A percentile compares a stretch with the other conserved stretches of the same genome.
These are phyloP conservation scores for Heterochromis multidens DNA, from an alignment of 2,113 vertebrate genomes.

Conservation along the genomic window DNA sequence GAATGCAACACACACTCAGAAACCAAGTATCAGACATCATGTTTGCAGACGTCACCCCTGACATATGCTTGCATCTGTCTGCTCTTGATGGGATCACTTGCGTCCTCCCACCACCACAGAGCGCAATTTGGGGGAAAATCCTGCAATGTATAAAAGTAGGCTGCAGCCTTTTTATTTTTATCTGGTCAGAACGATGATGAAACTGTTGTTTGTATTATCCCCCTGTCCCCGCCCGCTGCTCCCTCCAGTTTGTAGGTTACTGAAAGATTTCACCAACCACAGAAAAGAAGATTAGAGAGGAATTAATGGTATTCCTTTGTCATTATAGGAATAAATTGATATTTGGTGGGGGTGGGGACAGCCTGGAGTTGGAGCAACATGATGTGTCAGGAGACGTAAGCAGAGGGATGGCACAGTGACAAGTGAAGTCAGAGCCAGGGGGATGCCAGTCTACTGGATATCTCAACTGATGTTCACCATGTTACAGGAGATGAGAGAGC, in stretches of 20 bases:
- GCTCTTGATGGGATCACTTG: constrained; percentile 16
- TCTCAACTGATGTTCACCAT: constrained; percentile 36
- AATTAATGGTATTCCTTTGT: constrained; percentile 83
- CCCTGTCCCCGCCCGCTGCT: constrained; percentile 38
- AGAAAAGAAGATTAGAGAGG: constrained; percentile 81
- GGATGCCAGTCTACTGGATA: constrained; percentile 28
- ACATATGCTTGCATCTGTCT: constrained; percentile 50
- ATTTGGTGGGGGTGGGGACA: constrained; percentile 72
- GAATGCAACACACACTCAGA: neutral
- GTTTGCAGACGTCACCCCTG: constrained; percentile 18
- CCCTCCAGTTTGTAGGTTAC: constrained; percentile 78
- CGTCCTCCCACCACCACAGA: neutral
- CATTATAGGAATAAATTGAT: constrained; percentile 81
- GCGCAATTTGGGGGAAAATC: constrained; percentile 14
- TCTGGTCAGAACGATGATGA: constrained; percentile 60
- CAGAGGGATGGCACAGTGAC: constrained; percentile 52
- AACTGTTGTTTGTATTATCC: constrained; percentile 62
- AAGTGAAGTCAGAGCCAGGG: constrained; percentile 20
- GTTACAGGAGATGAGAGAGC: constrained; percentile 36
- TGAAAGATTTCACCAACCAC: constrained; percentile 78
- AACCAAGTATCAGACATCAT: neutral
- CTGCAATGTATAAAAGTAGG: constrained; percentile 50
- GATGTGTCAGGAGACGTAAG: constrained; percentile 53
- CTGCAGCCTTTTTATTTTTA: constrained; percentile 58
- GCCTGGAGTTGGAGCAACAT: constrained; percentile 41